Base-by-base conservation (phyloP, 2,797 vertebrate species). In the Pantherophis vulpinus region DNA sequence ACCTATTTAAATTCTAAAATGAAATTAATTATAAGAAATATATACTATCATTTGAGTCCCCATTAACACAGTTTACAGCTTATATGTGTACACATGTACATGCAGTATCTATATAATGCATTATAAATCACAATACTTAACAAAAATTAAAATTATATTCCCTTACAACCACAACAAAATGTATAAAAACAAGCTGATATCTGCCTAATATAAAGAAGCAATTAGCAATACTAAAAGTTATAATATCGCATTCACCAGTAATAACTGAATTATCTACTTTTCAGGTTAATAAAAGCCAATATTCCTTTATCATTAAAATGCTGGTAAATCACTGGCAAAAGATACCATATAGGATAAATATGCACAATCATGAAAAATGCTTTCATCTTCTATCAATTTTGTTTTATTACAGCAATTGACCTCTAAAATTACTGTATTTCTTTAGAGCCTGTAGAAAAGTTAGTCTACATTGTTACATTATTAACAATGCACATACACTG, bases 261-360 rank as follows among this genome's bases (percentile, higher is more conserved):
- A 96, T 96, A 93, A 96, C 96, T 88, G 66, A 90, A 96, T 97
- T 96, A 89, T 92, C 95, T 90, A 95, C 93, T 93, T 93, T 96
- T 96, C 95, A 97, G 91, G 94, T 87, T 96, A 96, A 95, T 94
- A 93, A 27, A 95, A 96, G 88, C 95, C 92, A 23, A 74, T 79
- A 88, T 93, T 94, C 87, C 94, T 87, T 94, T 95, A 96, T 97
- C 96, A 97, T 66, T 94, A 66, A 95, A 91, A 93, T 97, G 94
- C 96, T 92, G 94, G 94, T 96, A 95, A 97, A 94, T 97, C 94
- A 97, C 91, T 95, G 96, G 96, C 96, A 96, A 97, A 96, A 97
- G 93, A 95, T 94, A 94, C 95, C 95, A 96, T 94, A 47, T 96
- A 95, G 91, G 93, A 96, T 29, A 55, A 16, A 91, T 23, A 54